Evolutionary conservation across 2,888 invertebrate species (phyloP), one percentile per base, ranked within the genome.

Genomic region (Melanchra persicariae): DNA sequence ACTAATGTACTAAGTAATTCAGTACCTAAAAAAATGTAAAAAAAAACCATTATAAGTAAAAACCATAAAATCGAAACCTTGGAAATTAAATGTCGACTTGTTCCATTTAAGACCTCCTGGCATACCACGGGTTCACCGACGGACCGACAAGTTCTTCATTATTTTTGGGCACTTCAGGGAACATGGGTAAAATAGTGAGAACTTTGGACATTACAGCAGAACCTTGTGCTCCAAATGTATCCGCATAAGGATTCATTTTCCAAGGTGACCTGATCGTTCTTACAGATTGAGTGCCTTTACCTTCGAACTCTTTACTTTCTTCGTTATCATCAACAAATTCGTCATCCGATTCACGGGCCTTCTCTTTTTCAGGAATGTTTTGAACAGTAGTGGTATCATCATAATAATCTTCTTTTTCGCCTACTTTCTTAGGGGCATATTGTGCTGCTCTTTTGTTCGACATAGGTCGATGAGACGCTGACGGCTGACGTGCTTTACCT

Each of bases 141-240:
- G 43, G 15, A 12, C 34, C 22, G 1, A 19, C 49, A 30, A 60
- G 52, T 8, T 65, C 30, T 6, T 45, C 57, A 26, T 58, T 61
- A 58, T 70, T 65, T 45, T 62, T 72, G n/a, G 81, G 87, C n/a
- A 89, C 63, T 79, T 88, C 86, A 22, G 92, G 92, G 64, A 93
- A 93, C 87, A 93, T 88, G 6, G 93, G 93, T 49, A 92, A 82
- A 70, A 90, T 87, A 57, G 87, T 86, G 9, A 92, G 74, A 37
- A 89, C 64, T 76, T 90, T 92, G 1, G 87, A 70, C 65, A 89
- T 74, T 4, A 87, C 49, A 37, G 72, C 68, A 6, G 87, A 74
- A 47, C 86, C 77, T 73, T 88, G 90, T 19, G 90, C 87, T 19
- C 87, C 87, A 26, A 89, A 70, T 72, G 89, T 91, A 40, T 89